Evolutionary conservation across 2,113 vertebrate species (phyloP).

Genomic region (Oncorhynchus kisutch): DNA sequence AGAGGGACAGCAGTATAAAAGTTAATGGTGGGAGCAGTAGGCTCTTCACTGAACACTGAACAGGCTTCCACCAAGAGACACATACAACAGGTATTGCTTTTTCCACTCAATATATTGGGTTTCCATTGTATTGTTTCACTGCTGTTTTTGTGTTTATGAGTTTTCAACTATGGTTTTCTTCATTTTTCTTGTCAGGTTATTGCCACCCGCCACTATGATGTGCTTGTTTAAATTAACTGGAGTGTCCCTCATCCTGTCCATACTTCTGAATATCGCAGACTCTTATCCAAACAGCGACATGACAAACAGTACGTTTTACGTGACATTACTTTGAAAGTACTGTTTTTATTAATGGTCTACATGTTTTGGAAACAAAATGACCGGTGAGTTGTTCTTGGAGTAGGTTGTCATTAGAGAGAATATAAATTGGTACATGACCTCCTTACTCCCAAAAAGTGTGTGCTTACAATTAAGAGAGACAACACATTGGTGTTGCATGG

Average conservation of each 20-base stretch:
- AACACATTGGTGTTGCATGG: neutral
- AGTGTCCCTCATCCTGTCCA: conserved; percentile 73
- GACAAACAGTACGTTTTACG: conserved; percentile 75
- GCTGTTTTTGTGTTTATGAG: neutral
- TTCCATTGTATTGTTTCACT: neutral
- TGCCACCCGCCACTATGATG: conserved; percentile 66
- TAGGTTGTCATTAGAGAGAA: neutral
- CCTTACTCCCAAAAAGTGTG: neutral
- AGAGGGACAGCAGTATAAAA: conserved; percentile 59
- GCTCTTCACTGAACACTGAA: conserved; percentile 19
- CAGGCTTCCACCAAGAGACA: conserved; percentile 23
- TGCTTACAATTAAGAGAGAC: neutral
- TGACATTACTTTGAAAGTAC: neutral
- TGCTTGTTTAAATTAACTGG: conserved; percentile 78
- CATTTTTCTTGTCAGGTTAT: conserved; percentile 40
- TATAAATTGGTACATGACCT: neutral
- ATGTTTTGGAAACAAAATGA: neutral
- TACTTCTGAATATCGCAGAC: conserved; percentile 81
- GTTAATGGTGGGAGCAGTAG: neutral
- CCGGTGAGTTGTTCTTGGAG: neutral
- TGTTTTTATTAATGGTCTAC: neutral
- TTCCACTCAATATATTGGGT: neutral
- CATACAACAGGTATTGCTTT: conserved; percentile 37
- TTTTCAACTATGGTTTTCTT: conserved; percentile 8
- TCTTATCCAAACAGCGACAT: conserved; percentile 82